phyloP scores from a whole-genome alignment of 2,113 vertebrate species.

The Hydropotes inermis region DNA sequence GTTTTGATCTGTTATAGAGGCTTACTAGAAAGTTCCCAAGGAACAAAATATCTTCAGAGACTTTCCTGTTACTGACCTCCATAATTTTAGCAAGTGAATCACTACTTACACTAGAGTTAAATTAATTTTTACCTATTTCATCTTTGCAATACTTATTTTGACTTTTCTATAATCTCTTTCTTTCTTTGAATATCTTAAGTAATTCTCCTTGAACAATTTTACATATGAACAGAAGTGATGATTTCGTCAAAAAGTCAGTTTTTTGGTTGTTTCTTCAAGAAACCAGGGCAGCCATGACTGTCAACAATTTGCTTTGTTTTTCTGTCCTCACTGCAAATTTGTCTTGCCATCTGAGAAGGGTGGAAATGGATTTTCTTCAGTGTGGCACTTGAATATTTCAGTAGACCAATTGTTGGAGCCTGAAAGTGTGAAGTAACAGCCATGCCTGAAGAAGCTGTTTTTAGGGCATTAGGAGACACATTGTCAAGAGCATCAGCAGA shows the following conservation, averaged over 20 bases:
- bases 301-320: background rate
- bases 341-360: background rate
- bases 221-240: background rate
- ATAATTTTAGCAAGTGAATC: background rate
- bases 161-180: background rate
- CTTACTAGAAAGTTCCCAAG: background rate
- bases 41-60: background rate
- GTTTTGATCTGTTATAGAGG: background rate
- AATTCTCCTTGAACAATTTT: background rate
- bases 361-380: conserved; percentile 55
- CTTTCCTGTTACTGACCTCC: background rate
- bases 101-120: background rate
- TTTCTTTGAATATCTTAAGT: background rate
- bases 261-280: background rate
- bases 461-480: conserved; percentile 68
- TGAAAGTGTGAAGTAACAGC: conserved; percentile 60
- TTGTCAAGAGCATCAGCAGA: conserved; percentile 68
- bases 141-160: background rate
- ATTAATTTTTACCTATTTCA: background rate
- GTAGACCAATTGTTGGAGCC: background rate
- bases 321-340: background rate
- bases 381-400: background rate
- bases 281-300: background rate
- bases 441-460: conserved; percentile 25
- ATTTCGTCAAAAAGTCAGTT: background rate